A percentile compares a stretch with the other conserved stretches of the same genome.
These are phyloP conservation scores for Dinothrombium tinctorium DNA, from an alignment of 1,140 invertebrate genomes.

Conservation along the genomic window DNA sequence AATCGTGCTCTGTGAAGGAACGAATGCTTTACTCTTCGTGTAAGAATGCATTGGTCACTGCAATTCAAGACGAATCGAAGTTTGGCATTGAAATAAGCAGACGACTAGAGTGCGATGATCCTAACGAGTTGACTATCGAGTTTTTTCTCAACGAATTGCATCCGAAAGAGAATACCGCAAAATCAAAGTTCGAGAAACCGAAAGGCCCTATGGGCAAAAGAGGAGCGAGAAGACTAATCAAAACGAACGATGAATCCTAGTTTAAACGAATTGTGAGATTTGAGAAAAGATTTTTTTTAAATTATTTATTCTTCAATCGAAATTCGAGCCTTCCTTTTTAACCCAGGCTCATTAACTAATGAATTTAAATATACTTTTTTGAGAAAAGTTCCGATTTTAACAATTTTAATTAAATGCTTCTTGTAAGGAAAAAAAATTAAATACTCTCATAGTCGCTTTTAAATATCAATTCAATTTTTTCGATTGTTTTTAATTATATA, in stretches of 20 bases:
- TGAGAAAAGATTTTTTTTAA: too few relatives aligned
- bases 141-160: slow-evolving; percentile 79
- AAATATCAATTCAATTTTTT: too few relatives aligned
- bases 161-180: slow-evolving; percentile 33
- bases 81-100: slow-evolving; percentile 47
- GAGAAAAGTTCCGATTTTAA: too few relatives aligned
- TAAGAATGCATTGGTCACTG: slow-evolving; percentile 59
- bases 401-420: too few relatives aligned
- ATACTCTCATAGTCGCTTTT: too few relatives aligned
- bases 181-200: background rate
- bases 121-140: slow-evolving; percentile 62
- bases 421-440: too few relatives aligned
- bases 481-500: too few relatives aligned
- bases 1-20: slow-evolving; percentile 76
- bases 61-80: slow-evolving; percentile 31
- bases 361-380: too few relatives aligned
- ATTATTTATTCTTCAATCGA: too few relatives aligned
- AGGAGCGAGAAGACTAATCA: slow-evolving; percentile 3
- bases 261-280: too few relatives aligned
- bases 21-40: slow-evolving; percentile 94
- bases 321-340: too few relatives aligned
- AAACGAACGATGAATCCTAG: background rate
- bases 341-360: too few relatives aligned
- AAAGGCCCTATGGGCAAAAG: slow-evolving; percentile 2
- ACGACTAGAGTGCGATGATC: slow-evolving; percentile 76